Evolutionary conservation across 2,797 vertebrate genomes (phyloP), one percentile per base, ranked within the genome.

Genomic region (Benthosema pterotum): DNA sequence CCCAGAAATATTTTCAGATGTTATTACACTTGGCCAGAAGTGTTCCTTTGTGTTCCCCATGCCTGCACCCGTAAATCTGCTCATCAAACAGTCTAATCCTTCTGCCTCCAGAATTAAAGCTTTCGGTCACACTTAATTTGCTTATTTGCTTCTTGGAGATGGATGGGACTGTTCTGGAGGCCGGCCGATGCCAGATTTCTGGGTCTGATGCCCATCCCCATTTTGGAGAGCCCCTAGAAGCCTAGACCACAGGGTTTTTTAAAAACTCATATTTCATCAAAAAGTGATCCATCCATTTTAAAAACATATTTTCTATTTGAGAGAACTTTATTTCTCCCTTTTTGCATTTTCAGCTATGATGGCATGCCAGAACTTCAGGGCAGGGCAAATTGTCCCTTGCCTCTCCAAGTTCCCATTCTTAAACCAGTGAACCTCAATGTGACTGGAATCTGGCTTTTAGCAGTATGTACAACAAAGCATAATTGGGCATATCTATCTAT

Each of bases 101-200:
- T 80, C 83, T 87, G 87, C 87, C 80, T 87, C 83, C 77, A 38
- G 71, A 90, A 92, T 92, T 93, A 90, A 90, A 91, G 88, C 88
- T 89, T 91, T 86, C 85, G 85, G 90, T 91, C 90, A 91, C 85
- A 80, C 89, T 89, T 94, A 91, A 93, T 93, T 92, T 91, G 82
- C 89, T 93, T 93, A 93, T 90, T 85, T 84, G 87, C 85, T 91
- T 88, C 79, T 89, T 82, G 72, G 82, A 90, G 87, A 91, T 86
- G n/a, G 86, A 90, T 85, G 86, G 81, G 67, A 82, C 79, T 80
- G 75, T 82, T 89, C 28, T 32, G 32, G 32, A 38, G 2, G 7
- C 32, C 32, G 8, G 8, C 8, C 32, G 32, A 38, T 38, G 32
- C 6, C 32, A 38, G 8, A 38, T 9, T 38, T 38, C 32, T 38